phyloP scores from a whole-genome alignment of 2,888 invertebrate species.

The Tineola bisselliella region DNA sequence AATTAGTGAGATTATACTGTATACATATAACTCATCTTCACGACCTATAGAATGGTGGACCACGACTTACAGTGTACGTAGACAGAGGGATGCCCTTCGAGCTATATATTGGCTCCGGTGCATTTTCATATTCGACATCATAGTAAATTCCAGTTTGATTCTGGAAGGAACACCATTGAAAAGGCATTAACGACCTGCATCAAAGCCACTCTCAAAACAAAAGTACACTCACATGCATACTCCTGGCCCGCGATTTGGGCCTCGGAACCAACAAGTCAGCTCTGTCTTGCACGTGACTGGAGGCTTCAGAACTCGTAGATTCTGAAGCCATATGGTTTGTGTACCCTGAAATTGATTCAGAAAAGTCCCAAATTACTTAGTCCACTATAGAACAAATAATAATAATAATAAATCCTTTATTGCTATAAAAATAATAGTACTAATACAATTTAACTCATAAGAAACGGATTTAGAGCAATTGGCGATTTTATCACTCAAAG shows the following conservation, averaged over 20 bases:
- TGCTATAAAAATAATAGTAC: no score
- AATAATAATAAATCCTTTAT: no score
- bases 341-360: constrained; percentile 39
- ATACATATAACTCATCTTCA: no score
- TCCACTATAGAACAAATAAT: no score
- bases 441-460: no score
- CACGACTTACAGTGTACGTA: constrained; percentile 82
- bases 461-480: no score
- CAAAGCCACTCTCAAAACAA: no score
- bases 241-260: constrained; percentile 80
- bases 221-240: constrained; percentile 48
- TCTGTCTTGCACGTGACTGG: constrained; percentile 72
- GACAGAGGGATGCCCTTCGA: constrained; percentile 80
- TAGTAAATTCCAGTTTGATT: constrained; percentile 92
- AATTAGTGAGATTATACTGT: no score
- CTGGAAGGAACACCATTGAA: constrained; percentile 69
- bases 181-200: no score
- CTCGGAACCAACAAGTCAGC: constrained; percentile 83
- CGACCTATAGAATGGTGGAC: constrained; percentile 64
- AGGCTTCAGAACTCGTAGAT: constrained; percentile 55
- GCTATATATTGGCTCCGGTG: constrained; percentile 68
- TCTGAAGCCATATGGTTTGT: constrained; percentile 50
- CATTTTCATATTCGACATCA: constrained; percentile 86
- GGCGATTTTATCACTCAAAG: no score
- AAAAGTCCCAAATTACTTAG: no score